These are phyloP conservation scores for Schizothorax lantsangensis DNA, from an alignment of 2,797 vertebrate species.

Conservation along the genomic window DNA sequence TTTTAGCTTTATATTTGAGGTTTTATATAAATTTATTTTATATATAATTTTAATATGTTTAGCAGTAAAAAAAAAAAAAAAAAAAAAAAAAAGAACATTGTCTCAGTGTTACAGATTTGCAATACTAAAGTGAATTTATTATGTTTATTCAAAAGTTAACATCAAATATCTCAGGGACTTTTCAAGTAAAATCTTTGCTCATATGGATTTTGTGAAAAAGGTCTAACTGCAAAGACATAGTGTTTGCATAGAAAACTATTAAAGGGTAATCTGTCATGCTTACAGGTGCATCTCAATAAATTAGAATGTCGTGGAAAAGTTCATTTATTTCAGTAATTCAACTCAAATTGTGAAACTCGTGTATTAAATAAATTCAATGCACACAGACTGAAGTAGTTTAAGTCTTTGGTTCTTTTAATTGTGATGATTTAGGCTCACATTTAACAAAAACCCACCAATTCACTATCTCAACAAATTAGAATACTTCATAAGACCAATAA, in stretches of 20 bases:
- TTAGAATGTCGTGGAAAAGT: no score
- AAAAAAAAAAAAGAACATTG: background rate
- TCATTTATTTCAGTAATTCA: no score
- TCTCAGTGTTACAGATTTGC: background rate
- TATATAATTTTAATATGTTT: background rate
- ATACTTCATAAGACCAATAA: no score
- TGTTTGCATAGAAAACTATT: background rate
- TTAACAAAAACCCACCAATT: no score
- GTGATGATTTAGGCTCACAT: no score
- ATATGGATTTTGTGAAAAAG: background rate
- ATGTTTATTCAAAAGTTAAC: background rate
- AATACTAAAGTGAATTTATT: background rate
- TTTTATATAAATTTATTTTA: background rate
- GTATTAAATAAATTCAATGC: no score
- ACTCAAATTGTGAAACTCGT: no score
- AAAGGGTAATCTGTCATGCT: background rate
- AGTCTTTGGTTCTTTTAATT: no score
- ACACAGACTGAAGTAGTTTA: no score
- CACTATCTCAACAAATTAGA: no score
- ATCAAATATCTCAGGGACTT: background rate
- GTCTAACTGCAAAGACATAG: background rate
- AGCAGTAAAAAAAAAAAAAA: background rate
- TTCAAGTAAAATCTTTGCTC: background rate
- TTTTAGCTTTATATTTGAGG: background rate
- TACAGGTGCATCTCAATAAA: no score